Evolutionary conservation across 2,888 invertebrate species (phyloP), one percentile per base, ranked within the genome.

Genomic region (Rhopalosiphum nymphaeae): DNA sequence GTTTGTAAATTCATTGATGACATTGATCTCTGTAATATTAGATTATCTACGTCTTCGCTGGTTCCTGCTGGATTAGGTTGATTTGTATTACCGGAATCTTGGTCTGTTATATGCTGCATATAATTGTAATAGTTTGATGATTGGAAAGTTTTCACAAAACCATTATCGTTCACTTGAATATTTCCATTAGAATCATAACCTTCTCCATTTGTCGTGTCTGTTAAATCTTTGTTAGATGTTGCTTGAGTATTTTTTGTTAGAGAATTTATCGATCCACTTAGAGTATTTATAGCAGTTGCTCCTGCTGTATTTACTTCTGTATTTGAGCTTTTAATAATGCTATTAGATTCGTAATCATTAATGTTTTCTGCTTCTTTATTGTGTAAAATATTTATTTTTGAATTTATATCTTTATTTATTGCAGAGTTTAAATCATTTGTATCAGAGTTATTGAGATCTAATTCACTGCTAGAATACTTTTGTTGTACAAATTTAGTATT

Each of bases 161-260:
- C 16, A 21, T 53, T 53, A 21, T 21, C 53, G 3, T 4, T 16
- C 0, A 4, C 13, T 0, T 16, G 16, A 53, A 13, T 16, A 29
- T 36, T 36, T 67, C 36, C 36, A n/a, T n/a, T 67, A 21, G 1
- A 36, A 36, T 67, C 67, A n/a, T 13, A n/a, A 67, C n/a, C n/a
- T 13, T 16, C 1, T 5, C 67, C 67, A n/a, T 5, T n/a, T 1
- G 2, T n/a, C 0, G 16, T 67, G n/a, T 4, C 1, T 0, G 36
- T n/a, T 16, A 4, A 67, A n/a, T 67, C 13, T n/a, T n/a, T n/a
- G n/a, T n/a, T n/a, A n/a, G n/a, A n/a, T n/a, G n/a, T n/a, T n/a
- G n/a, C n/a, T n/a, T n/a, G n/a, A n/a, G n/a, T n/a, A n/a, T n/a
- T n/a, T n/a, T n/a, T n/a, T n/a, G n/a, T n/a, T n/a, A n/a, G n/a